phyloP scores from a whole-genome alignment of 2,888 invertebrate genomes.

The Agrochola litura region DNA sequence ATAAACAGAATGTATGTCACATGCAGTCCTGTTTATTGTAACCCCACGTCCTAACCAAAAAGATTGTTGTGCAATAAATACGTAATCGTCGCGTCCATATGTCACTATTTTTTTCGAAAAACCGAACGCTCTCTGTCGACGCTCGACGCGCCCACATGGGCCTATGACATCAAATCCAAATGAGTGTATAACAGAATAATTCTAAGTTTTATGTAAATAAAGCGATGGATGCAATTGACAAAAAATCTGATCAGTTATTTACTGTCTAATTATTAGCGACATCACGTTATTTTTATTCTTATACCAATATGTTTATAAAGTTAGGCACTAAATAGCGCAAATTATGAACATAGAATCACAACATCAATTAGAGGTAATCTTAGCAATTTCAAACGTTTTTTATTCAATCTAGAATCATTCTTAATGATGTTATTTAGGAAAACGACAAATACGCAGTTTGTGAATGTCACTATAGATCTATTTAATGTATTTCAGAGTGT shows the following conservation, averaged over 20 bases:
- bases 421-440: slow-evolving; percentile 30
- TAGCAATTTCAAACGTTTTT: slow-evolving; percentile 36
- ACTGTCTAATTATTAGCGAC: neutral
- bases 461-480: slow-evolving; percentile 32
- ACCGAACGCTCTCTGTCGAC: too few relatives aligned
- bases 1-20: neutral
- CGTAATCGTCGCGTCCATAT: too few relatives aligned
- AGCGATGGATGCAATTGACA: neutral
- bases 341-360: slow-evolving; percentile 14
- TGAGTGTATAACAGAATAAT: too few relatives aligned
- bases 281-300: neutral
- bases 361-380: slow-evolving; percentile 33
- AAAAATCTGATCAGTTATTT: neutral
- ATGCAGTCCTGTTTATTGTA: neutral
- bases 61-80: neutral
- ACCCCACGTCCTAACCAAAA: neutral
- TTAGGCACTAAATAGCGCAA: neutral
- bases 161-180: too few relatives aligned
- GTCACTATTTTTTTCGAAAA: too few relatives aligned
- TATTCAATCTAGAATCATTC: slow-evolving; percentile 31
- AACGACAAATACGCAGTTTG: slow-evolving; percentile 21
- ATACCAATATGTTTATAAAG: neutral
- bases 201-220: neutral
- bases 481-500: slow-evolving; percentile 20
- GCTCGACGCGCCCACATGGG: too few relatives aligned